These are phyloP conservation scores for Eulemur albifrons DNA, from an alignment of 2,797 vertebrate genomes.

Conservation along the genomic window DNA sequence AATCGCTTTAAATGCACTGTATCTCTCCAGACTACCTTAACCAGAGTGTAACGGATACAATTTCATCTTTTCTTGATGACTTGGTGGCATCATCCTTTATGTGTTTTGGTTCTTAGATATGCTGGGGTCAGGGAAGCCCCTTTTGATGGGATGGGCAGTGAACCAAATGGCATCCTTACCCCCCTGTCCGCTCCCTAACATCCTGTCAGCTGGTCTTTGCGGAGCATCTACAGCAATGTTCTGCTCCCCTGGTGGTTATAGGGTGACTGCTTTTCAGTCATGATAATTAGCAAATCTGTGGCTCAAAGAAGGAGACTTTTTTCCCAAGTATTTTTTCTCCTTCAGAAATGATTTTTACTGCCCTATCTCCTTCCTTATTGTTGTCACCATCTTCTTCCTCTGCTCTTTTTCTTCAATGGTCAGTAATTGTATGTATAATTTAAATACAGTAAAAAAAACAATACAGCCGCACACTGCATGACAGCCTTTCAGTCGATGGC, in stretches of 20 bases:
- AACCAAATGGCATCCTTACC: rapidly evolving
- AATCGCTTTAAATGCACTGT: not conserved
- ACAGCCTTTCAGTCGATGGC: not conserved
- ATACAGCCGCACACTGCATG: not conserved
- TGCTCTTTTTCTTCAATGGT: not conserved
- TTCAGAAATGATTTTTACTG: not conserved
- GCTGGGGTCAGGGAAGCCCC: not conserved
- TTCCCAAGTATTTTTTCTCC: not conserved
- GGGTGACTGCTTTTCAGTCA: not conserved
- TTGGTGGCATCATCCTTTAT: not conserved
- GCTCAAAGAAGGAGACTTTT: not conserved
- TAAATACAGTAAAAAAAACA: not conserved
- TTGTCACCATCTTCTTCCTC: not conserved
- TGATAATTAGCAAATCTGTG: not conserved
- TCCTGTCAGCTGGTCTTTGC: not conserved
- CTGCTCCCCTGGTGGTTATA: not conserved
- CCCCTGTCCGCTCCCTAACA: rapidly evolving
- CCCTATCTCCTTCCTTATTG: not conserved
- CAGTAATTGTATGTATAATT: not conserved
- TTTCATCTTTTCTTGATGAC: not conserved
- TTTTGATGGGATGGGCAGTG: rapidly evolving
- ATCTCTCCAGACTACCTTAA: not conserved
- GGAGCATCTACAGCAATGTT: rapidly evolving
- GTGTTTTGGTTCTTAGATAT: not conserved
- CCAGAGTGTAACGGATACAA: not conserved